Conservation (phyloP, 2,113 vertebrate species). For the Anhinga anhinga region DNA sequence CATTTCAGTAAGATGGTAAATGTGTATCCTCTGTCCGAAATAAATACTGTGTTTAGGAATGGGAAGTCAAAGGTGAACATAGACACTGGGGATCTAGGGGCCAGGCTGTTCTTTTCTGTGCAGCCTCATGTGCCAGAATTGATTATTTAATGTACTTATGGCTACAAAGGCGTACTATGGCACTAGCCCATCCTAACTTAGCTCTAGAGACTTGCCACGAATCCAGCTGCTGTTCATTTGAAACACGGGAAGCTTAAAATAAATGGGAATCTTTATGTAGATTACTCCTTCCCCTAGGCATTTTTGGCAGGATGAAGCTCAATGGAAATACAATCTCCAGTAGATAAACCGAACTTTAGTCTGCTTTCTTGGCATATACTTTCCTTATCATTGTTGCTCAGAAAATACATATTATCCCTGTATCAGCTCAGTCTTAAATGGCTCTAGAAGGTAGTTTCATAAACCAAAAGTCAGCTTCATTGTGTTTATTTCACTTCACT, state of each 20-base stretch:
- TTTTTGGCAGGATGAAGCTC: neutral
- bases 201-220: neutral
- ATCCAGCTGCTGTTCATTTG: neutral
- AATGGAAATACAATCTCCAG: neutral
- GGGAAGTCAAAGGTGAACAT: neutral
- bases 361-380: neutral
- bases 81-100: neutral
- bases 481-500: neutral
- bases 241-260: neutral
- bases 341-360: neutral
- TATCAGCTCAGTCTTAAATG: neutral
- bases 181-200: neutral
- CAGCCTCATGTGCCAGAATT: neutral
- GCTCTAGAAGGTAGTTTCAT: neutral
- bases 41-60: neutral
- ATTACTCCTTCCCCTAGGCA: neutral
- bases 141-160: neutral
- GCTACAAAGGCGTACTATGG: neutral
- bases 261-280: neutral
- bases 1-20: neutral
- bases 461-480: neutral
- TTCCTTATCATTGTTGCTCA: neutral
- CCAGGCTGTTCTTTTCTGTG: neutral
- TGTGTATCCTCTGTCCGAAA: neutral
- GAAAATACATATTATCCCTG: neutral